Evolutionary conservation across 1,140 invertebrate species (phyloP).

Genomic region (Ostrea edulis): DNA sequence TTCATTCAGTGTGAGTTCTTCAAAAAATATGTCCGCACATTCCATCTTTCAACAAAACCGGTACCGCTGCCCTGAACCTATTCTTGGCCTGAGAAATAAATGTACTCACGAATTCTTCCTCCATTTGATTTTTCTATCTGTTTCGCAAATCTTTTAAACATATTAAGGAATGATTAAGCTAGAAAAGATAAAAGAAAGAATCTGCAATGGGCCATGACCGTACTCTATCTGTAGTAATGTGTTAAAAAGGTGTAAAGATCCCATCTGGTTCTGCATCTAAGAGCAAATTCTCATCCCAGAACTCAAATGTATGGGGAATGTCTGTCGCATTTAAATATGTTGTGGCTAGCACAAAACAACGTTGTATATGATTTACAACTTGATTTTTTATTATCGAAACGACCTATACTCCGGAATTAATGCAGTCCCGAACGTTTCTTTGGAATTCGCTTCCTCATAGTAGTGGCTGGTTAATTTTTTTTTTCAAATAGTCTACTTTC

Average conservation of each 20-base stretch:
- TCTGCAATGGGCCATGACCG: constrained; percentile 10
- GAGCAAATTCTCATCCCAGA: background rate
- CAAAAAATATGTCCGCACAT: background rate
- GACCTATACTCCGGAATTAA: background rate
- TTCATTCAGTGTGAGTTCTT: constrained; percentile 17
- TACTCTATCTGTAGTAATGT: constrained; percentile 25
- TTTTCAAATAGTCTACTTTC: background rate
- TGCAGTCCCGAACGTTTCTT: background rate
- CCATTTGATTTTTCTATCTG: constrained; percentile 23
- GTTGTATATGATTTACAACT: background rate
- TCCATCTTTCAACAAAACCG: background rate
- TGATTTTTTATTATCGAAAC: background rate
- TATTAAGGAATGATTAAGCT: constrained; percentile 19
- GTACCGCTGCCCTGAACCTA: background rate
- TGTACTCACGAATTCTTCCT: background rate
- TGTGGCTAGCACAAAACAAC: background rate
- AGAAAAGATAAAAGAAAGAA: constrained; percentile 19
- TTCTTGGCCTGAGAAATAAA: constrained; percentile 1
- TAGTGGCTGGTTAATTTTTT: background rate
- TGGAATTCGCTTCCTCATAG: constrained; percentile 2
- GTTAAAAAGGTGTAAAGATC: constrained; percentile 37
- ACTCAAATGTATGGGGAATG: background rate
- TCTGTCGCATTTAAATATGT: background rate
- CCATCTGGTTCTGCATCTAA: constrained; percentile 10
- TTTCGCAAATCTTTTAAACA: constrained; percentile 12